Evolutionary conservation across 1,140 invertebrate genomes (phyloP), one percentile per base, ranked within the genome.

Genomic region (Laodelphax striatellus): DNA sequence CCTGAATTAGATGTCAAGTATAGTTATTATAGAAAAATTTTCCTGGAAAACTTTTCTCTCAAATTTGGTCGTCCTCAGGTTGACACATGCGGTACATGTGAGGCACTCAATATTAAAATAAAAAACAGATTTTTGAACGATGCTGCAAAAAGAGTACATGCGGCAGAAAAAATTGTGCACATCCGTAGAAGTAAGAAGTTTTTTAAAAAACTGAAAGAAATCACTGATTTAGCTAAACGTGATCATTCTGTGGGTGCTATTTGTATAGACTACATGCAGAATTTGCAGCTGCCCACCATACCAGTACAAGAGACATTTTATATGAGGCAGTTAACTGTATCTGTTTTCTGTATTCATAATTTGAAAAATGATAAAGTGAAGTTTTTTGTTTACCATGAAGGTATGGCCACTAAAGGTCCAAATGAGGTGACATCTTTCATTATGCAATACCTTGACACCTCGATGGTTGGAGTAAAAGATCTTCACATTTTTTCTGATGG

Each of bases 141-240:
- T 52, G 62, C 61, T 61, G 61, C 62, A 31, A 70, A 68, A 57
- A 64, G 64, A 64, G 62, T 64, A 52, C 62, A 65, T 50, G 57
- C 60, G 55, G 65, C 69, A 54, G 65, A 70, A 68, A 67, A 61
- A 60, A 34, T 57, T 55, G 64, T 63, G 61, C 66, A 57, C 66
- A 67, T 68, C 43, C 3, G 59, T 34, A 54, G 24, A 57, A 57
- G 44, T 52, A 62, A 62, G 57, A 69, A 67, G 57, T 69, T 68
- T 66, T 69, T 66, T 58, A 31, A 31, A 31, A 31, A 46, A 46
- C n/a, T 46, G 11, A 46, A 4, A 19, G 19, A 46, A 5, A 46
- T 46, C 43, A 46, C 43, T 16, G 43, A 46, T 16, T 19, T 46
- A 46, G 19, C 43, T 5, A 46, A 46, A 46, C 14, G 14, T 16